Conservation (phyloP, 1,140 invertebrate genomes). For the Drosophila pruinosa region DNA sequence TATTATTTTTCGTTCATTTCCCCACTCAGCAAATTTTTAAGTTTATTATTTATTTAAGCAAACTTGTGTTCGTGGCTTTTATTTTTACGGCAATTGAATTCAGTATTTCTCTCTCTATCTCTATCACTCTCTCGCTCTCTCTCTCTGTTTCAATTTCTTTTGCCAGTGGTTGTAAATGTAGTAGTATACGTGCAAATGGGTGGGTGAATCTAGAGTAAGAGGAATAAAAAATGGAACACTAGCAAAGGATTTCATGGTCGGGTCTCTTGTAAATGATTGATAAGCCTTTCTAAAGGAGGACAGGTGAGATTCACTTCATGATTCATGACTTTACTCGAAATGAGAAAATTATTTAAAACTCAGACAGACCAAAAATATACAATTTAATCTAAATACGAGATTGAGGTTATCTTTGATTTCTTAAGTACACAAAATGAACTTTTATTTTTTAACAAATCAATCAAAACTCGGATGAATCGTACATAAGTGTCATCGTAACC, state of each 20-base stretch:
- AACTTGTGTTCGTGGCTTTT: slow-evolving; percentile 46
- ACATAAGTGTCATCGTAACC: slow-evolving; percentile 60
- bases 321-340: slow-evolving; percentile 19
- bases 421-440: not conserved
- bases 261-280: slow-evolving; percentile 53
- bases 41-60: slow-evolving; percentile 65
- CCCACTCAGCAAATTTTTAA: not conserved
- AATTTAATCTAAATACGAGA: not conserved
- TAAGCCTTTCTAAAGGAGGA: slow-evolving; percentile 19
- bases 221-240: not conserved
- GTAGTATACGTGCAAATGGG: not conserved
- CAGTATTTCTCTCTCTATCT: not conserved
- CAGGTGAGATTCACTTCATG: not conserved
- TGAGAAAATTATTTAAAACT: slow-evolving; percentile 9
- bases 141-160: no score
- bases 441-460: slow-evolving; percentile 12
- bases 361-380: not conserved
- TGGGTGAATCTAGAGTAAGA: not conserved
- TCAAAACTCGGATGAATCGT: slow-evolving; percentile 12
- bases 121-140: not conserved
- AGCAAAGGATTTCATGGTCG: slow-evolving; percentile 10
- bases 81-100: slow-evolving; percentile 53
- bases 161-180: not conserved
- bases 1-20: not conserved
- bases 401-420: not conserved